Evolutionary conservation across 2,888 invertebrate species (phyloP), one percentile per base, ranked within the genome.

Genomic region (Zaprionus obscuricornis): DNA sequence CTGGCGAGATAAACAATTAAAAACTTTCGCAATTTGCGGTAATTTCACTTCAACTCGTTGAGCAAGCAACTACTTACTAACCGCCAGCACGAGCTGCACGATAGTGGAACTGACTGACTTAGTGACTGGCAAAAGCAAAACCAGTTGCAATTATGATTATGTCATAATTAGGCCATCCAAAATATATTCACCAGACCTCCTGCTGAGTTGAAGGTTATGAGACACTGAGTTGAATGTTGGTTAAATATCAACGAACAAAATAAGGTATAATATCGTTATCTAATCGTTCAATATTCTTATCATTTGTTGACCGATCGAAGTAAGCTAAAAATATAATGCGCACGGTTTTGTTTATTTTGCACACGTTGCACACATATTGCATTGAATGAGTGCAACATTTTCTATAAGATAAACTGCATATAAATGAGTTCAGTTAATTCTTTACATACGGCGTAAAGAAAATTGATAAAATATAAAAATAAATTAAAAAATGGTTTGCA

Each of bases 21-120:
- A 85, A 85, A 87, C 87, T 85, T 85, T 85, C 46, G 74, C 74
- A 81, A 87, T 87, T 85, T 87, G 73, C 68, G 70, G 67, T 85
- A 75, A 85, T 84, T 79, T 77, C 50, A 74, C 74, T 74, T 47
- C 57, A 77, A 71, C 59, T 68, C 51, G 37, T 62, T 63, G 58
- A 20, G 18, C 42, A 39, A 34, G 17, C 72, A 57, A 72, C 27
- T 22, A 43, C 34, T 68, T 55, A 22, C 42, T 20, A 34, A 46
- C 14, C 26, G 20, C 22, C 45, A 26, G 45, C 45, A 39, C 11
- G 22, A 22, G 24, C 29, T 7, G 17, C 22, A 3, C 14, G 31
- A 31, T 42, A 52, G 29, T 24, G 24, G 16, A 34, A 6, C 7
- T 33, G 29, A 29, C 33, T 33, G 33, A 18, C 8, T 34, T 34